Evolutionary conservation across 2,888 invertebrate species (phyloP), one percentile per base, ranked within the genome.

Genomic region (Aricia artaxerxes): DNA sequence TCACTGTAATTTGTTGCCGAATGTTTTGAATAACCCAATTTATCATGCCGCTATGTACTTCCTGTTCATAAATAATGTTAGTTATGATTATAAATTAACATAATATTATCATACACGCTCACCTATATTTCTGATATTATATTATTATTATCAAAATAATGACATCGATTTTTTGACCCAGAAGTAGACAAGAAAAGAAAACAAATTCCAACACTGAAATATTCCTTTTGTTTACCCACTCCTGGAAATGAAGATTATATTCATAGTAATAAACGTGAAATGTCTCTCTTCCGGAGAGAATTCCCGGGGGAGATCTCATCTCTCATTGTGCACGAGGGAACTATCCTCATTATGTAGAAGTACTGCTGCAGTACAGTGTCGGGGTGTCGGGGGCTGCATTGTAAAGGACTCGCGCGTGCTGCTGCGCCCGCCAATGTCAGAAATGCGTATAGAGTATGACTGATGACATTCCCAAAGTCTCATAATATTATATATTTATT

Each of bases 311-410:
- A 35, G 64, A 69, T 69, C 11, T 69, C 13, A 69, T 69, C 64
- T 69, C 64, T 69, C 64, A 69, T 69, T 69, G 64, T 69, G 2
- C 64, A 31, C 31, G 64, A 11, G 64, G 31, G 64, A 69, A 35
- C 31, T 69, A 11, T 31, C 31, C 11, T 69, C 31, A 69, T 69
- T 11, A 31, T 69, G 31, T 24, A 69, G 31, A 24, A 31, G 64
- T 69, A 31, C 64, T 69, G 13, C 5, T 9, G 31, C 64, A 31
- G 64, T 69, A 13, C 64, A 69, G 13, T 69, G 24, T 69, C 64
- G 11, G 3, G 35, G 31, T 7, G 24, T 24, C 24, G 24, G 24
- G 24, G 64, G 31, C 64, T 31, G 35, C 64, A 35, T 31, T 61
- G n/a, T 61, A 24, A 6, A n/a, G 24, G 24, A n/a, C 60, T 60